These are phyloP conservation scores for Dreissena rostriformis DNA, from an alignment of 1,140 invertebrate genomes.

Conservation along the genomic window DNA sequence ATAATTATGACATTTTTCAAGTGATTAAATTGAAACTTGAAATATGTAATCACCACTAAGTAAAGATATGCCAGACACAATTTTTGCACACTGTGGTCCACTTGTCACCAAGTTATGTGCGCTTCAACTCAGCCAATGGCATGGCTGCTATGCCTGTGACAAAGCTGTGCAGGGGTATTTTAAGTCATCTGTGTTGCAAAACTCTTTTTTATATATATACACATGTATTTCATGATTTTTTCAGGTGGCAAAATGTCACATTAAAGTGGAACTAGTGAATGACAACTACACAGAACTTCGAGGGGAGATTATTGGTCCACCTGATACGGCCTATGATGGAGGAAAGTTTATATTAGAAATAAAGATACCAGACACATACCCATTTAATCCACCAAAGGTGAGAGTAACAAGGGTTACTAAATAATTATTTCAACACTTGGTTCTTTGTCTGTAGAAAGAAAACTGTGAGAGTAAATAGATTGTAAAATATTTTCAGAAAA, in stretches of 20 bases:
- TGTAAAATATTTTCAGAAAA: no score
- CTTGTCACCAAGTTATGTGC: background rate
- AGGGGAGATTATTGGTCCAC: conserved; percentile 90
- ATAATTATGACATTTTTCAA: no score
- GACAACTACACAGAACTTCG: conserved; percentile 95
- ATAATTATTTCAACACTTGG: no score
- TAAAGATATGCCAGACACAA: no score
- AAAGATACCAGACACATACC: conserved; percentile 99
- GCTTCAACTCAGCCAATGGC: no score
- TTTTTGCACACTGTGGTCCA: no score
- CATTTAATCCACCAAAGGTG: conserved; percentile 98
- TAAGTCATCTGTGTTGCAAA: background rate
- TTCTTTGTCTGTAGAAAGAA: no score
- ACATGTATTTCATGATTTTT: conserved; percentile 20
- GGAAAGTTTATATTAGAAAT: conserved; percentile 97
- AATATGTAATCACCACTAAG: no score
- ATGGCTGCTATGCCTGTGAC: no score
- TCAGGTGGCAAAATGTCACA: conserved; percentile 94
- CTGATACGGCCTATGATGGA: conserved; percentile 98
- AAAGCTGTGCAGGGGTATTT: no score
- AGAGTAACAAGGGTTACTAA: background rate
- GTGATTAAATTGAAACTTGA: no score
- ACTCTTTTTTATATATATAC: background rate
- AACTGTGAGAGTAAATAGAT: no score
- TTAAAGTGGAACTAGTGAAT: conserved; percentile 95